Conservation (phyloP, 2,888 invertebrate species). For the Quadroppia sp. region DNA sequence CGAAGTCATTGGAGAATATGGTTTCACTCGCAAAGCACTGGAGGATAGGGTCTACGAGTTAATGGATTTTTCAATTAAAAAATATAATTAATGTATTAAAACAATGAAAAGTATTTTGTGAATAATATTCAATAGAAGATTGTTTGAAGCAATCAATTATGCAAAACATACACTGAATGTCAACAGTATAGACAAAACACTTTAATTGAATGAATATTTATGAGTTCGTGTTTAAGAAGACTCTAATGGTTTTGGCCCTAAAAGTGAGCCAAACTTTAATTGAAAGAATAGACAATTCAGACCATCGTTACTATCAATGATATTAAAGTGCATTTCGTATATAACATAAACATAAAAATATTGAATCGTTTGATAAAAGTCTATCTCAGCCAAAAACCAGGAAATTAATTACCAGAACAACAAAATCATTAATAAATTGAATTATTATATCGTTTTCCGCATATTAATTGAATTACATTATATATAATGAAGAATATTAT, state of each 20-base stretch:
- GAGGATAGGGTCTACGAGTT: not conserved
- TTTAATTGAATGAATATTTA: conserved; percentile 32
- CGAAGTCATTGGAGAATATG: not conserved
- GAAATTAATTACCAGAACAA: conserved; percentile 2
- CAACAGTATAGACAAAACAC: conserved; percentile 7
- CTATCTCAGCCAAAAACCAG: no score
- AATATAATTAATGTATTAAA: not conserved
- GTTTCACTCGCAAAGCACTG: not conserved
- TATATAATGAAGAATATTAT: not conserved
- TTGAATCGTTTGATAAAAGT: not conserved
- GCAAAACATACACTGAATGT: conserved; percentile 4
- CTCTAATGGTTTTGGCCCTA: not conserved
- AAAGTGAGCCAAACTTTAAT: not conserved
- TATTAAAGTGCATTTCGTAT: no score
- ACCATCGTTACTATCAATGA: no score
- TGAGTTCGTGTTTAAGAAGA: not conserved
- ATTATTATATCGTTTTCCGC: conserved; percentile 1
- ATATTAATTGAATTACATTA: not conserved
- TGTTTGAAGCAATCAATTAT: conserved; percentile 23
- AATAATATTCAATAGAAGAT: not conserved
- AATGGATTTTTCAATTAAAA: conserved; percentile 30
- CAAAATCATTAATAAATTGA: conserved; percentile 1
- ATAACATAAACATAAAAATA: not conserved
- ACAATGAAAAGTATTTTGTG: not conserved
- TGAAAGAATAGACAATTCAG: no score